phyloP scores from a whole-genome alignment of 2,797 vertebrate genomes.

The Epinephelus awoara region DNA sequence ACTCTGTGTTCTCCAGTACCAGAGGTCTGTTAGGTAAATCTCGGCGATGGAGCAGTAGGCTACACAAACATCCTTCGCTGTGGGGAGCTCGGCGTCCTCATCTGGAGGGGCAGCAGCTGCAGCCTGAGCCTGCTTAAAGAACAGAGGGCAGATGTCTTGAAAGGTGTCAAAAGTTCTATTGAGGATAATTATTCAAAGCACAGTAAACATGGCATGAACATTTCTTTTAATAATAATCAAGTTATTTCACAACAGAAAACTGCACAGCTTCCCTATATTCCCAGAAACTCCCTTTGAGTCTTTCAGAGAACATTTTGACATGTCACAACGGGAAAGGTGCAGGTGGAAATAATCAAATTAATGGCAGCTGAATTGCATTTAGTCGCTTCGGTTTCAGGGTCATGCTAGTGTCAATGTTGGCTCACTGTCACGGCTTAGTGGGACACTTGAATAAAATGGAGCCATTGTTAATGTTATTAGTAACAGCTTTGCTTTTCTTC shows the following conservation, averaged over 20 bases:
- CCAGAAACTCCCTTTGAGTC: not conserved
- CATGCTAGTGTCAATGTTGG: not conserved
- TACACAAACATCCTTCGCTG: slow-evolving; percentile 84
- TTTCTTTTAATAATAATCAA: not conserved
- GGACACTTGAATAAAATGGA: slow-evolving; percentile 6
- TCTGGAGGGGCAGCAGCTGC: slow-evolving; percentile 71
- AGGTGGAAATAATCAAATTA: slow-evolving; percentile 17
- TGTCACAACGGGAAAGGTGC: not conserved
- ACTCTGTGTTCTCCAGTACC: slow-evolving; percentile 75
- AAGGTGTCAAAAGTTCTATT: not conserved
- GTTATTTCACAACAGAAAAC: not conserved
- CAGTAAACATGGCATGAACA: not conserved
- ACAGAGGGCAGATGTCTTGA: not conserved
- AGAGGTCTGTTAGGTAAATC: slow-evolving; percentile 91
- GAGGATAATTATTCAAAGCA: not conserved
- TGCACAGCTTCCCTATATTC: not conserved
- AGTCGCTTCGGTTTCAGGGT: slow-evolving; percentile 2
- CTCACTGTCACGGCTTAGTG: slow-evolving; percentile 2
- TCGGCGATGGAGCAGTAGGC: slow-evolving; percentile 90
- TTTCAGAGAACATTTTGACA: not conserved
- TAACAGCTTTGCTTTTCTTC: slow-evolving; percentile 2
- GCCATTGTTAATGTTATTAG: slow-evolving; percentile 7
- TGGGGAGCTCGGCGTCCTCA: slow-evolving; percentile 69
- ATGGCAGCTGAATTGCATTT: not conserved
- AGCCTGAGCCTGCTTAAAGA: slow-evolving; percentile 68